phyloP scores from a whole-genome alignment of 2,888 invertebrate genomes.

The Epicampocera succincta region DNA sequence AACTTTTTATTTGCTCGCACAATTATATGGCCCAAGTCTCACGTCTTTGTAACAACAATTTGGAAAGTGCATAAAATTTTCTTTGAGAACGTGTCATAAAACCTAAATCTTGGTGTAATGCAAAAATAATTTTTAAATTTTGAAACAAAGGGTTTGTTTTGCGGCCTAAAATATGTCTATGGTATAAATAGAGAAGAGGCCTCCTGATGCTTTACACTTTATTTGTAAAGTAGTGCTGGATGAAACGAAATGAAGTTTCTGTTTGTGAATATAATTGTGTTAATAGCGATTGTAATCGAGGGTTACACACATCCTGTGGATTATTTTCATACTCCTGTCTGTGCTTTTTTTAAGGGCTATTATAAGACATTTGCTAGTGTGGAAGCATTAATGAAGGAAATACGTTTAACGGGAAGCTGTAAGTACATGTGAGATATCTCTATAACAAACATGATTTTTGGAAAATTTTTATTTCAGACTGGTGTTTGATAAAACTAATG shows the following conservation, averaged over 20 bases:
- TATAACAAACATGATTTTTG: not conserved
- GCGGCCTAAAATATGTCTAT: constrained; percentile 1
- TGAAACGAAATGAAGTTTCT: constrained; percentile 45
- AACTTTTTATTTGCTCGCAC: no score
- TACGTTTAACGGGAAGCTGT: constrained; percentile 35
- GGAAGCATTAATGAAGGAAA: constrained; percentile 35
- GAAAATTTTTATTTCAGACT: constrained; percentile 11
- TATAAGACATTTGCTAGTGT: constrained; percentile 44
- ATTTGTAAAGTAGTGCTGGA: not conserved
- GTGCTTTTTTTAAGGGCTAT: constrained; percentile 21
- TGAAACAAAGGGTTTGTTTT: constrained; percentile 35
- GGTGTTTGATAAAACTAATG: constrained; percentile 31
- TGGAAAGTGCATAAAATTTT: constrained; percentile 36
- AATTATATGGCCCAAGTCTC: not conserved
- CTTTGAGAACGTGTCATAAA: constrained; percentile 47
- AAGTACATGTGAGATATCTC: not conserved
- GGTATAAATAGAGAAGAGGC: constrained; percentile 48
- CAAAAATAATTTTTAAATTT: constrained; percentile 1
- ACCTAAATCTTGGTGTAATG: constrained; percentile 20
- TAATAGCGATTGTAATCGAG: constrained; percentile 18
- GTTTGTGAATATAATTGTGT: constrained; percentile 12
- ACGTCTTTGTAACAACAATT: constrained; percentile 41
- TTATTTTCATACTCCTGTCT: constrained; percentile 24
- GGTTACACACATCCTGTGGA: constrained; percentile 30
- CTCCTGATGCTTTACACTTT: constrained; percentile 13